Evolutionary conservation across 2,888 invertebrate genomes (phyloP), one percentile per base, ranked within the genome.

Genomic region (Caenorhabditis becei): DNA sequence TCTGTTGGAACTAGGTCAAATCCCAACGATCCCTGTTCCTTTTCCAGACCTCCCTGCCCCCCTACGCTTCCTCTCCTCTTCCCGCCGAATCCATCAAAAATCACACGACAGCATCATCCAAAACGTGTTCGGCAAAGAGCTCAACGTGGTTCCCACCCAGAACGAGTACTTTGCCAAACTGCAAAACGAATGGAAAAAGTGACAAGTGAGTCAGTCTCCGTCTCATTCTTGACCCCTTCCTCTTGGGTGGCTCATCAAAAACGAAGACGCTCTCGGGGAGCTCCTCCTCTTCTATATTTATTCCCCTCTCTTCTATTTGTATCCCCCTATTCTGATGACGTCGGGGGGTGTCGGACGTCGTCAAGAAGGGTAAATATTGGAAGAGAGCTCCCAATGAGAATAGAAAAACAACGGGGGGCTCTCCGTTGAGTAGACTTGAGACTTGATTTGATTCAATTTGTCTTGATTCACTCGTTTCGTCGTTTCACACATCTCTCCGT

Each of bases 51-150:
- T 77, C 1, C 69, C 70, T 1, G 28, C 56, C 16, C 14, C 18
- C 1, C 26, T 44, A 7, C 61, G 49, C 8, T 53, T 35, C 18
- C 16, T 67, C 8, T 24, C 10, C 18, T 3, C 16, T 2, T 26
- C 65, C 1, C 7, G 35, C 1, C 54, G 49, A 7, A 41, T 77
- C n/a, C 37, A 53, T 3, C 54, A 66, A 26, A 28, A 2, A 20
- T 66, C 75, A 16, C 56, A 47, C 20, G 69, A 54, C 24, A 69
- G 58, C 32, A 58, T 69, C 35, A 70, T 77, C 20, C 49, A 51
- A 47, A 77, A 77, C 35, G 70, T 63, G 16, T 77, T 77, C 44
- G 77, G 77, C 20, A 54, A 59, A 26, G 77, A 69, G 20, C 41
- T 77, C 0, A 77, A 70, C 35, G 44, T 63, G 2, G 49, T 69